Conservation (phyloP, 2,797 vertebrate genomes). For the Pantherophis vulpinus region DNA sequence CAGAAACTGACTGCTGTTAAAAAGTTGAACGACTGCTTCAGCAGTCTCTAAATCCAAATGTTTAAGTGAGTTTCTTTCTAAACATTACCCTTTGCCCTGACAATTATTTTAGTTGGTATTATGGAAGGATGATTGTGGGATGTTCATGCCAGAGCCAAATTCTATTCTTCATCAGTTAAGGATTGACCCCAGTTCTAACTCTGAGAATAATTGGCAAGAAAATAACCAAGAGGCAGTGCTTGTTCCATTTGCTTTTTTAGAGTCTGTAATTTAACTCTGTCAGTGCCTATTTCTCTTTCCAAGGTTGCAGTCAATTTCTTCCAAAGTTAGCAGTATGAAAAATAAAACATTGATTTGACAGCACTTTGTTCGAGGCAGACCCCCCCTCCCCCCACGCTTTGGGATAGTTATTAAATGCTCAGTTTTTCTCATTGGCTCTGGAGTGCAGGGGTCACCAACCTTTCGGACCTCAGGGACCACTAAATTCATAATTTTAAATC, state of each 20-base stretch:
- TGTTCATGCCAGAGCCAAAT: neutral
- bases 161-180: neutral
- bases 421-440: neutral
- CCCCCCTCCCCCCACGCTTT: neutral
- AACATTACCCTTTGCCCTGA: neutral
- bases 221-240: neutral
- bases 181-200: neutral
- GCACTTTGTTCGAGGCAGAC: neutral
- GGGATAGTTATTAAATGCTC: neutral
- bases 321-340: neutral
- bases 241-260: neutral
- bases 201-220: neutral
- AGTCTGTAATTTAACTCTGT: neutral
- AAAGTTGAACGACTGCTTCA: neutral
- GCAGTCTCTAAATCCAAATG: neutral
- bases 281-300: neutral
- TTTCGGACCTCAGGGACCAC: too few relatives aligned
- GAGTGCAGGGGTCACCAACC: too few relatives aligned
- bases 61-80: conserved; percentile 18
- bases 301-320: neutral
- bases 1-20: neutral
- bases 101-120: neutral
- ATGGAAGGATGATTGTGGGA: neutral
- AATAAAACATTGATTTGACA: neutral
- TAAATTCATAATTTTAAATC: too few relatives aligned